phyloP scores from a whole-genome alignment of 92 coral and sea anemone genomes.

The Bergia puertoricense region DNA sequence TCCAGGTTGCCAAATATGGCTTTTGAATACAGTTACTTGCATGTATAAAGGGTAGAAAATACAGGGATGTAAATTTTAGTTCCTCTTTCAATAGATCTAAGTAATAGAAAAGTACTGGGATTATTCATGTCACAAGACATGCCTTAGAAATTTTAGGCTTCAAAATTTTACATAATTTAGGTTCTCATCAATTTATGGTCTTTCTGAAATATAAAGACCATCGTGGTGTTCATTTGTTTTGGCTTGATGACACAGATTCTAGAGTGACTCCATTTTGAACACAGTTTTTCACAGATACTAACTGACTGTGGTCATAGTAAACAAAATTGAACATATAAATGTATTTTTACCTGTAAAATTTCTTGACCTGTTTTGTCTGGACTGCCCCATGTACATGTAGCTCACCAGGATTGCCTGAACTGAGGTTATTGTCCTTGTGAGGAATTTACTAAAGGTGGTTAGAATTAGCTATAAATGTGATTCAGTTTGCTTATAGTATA shows the following conservation, averaged over 20 bases:
- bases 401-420: too few species aligned
- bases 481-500: too few species aligned
- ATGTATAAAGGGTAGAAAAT: background rate
- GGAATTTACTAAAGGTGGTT: too few species aligned
- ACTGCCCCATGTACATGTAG: too few species aligned
- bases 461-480: too few species aligned
- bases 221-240: background rate
- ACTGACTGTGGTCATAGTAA: slow-evolving; percentile 13
- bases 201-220: background rate
- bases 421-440: too few species aligned
- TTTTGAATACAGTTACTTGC: too few species aligned
- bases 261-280: background rate
- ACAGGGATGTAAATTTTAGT: background rate
- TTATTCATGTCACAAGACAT: background rate
- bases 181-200: background rate
- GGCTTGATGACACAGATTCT: background rate
- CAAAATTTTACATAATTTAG: background rate
- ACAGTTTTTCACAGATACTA: too few species aligned
- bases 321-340: background rate
- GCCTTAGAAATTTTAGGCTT: background rate
- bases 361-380: too few species aligned
- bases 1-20: too few species aligned
- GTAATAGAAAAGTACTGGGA: too few species aligned
- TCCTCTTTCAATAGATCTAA: background rate
- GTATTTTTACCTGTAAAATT: too few species aligned